Conservation (phyloP, 1,140 invertebrate genomes). For the Apolygus lucorum region DNA sequence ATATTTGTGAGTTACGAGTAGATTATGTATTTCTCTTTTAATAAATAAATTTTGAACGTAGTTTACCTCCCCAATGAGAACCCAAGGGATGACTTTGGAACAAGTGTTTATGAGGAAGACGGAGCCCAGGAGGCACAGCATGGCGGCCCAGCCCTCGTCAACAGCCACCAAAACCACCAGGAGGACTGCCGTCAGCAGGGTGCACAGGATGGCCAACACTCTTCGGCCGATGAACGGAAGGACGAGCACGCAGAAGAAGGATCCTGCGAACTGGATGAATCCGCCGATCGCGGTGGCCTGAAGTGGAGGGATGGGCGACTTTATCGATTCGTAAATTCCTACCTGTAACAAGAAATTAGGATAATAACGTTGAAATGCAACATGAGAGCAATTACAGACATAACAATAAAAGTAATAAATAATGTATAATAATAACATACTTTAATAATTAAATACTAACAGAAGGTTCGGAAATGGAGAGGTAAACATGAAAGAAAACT, state of each 20-base stretch:
- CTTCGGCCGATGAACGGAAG: conserved; percentile 61
- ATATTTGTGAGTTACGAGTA: no score
- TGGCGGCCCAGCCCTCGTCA: conserved; percentile 35
- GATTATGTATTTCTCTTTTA: no score
- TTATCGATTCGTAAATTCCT: conserved; percentile 46
- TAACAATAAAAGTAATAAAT: no score
- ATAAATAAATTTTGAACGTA: no score
- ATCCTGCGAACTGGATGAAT: conserved; percentile 52
- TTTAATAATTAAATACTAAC: no score
- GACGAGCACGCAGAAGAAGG: conserved; percentile 48
- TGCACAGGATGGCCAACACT: conserved; percentile 51
- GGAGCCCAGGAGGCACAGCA: conserved; percentile 50
- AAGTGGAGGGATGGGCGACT: conserved; percentile 59
- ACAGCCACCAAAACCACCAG: conserved; percentile 42
- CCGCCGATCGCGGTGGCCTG: conserved; percentile 52
- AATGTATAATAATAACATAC: not conserved
- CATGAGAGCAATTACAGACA: no score
- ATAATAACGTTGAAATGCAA: not conserved
- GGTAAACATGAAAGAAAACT: no score
- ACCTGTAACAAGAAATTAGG: conserved; percentile 8
- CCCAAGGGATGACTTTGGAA: conserved; percentile 62
- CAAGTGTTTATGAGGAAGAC: conserved; percentile 58
- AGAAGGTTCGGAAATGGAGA: no score
- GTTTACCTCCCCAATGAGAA: conserved; percentile 61
- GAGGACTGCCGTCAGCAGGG: conserved; percentile 49